Base-by-base conservation (phyloP, 2,113 vertebrate species). In the Eurystomus gularis region DNA sequence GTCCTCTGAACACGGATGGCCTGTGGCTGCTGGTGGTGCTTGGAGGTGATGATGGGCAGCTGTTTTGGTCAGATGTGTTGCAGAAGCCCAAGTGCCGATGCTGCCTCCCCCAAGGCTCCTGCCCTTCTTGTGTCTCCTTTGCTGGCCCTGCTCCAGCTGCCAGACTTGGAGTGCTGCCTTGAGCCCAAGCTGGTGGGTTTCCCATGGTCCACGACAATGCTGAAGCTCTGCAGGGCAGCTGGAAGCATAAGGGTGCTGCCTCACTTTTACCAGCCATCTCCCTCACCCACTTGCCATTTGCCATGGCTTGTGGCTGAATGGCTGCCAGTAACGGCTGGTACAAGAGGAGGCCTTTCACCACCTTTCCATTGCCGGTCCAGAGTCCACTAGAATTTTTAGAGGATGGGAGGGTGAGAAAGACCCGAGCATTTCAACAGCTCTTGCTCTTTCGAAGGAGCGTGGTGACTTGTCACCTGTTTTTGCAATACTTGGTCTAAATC, bases 291-390 rank as follows among this genome's bases (percentile, higher is more conserved):
- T 19, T 51, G 23, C 19, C 18, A 13, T 6, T 29, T 75, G 31
- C 44, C 4, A 6, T 10, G 10, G n/a, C 46, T 28, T 39, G n/a
- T 0, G 0, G 54, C 57, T 48, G 25, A 73, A 46, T 0, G 1
- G 39, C 33, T 88, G 54, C 23, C 23, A 73, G 37, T 13, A 37
- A 26, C 0, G 3, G 18, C 66, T 69, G 35, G 13, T 18, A 26
- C 13, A 42, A 57, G 18, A 17, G 6, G 11, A 44, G 4, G 37
- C 5, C 17, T 79, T 64, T 40, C 29, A n/a, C 8, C 57, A 85
- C 10, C 35, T 46, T 49, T 31, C 11, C 20, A 33, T 5, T 3
- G 0, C 19, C 24, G 0, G 0, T 11, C 16, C 20, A 25, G 25
- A 29, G 13, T 29, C 13, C 39, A 66, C 10, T 35, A 44, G 23